Percentiles rank a stretch among this genome's conserved stretches.
phyloP scores from a whole-genome alignment of 2,113 vertebrate species.

The Megaceryle maxima region DNA sequence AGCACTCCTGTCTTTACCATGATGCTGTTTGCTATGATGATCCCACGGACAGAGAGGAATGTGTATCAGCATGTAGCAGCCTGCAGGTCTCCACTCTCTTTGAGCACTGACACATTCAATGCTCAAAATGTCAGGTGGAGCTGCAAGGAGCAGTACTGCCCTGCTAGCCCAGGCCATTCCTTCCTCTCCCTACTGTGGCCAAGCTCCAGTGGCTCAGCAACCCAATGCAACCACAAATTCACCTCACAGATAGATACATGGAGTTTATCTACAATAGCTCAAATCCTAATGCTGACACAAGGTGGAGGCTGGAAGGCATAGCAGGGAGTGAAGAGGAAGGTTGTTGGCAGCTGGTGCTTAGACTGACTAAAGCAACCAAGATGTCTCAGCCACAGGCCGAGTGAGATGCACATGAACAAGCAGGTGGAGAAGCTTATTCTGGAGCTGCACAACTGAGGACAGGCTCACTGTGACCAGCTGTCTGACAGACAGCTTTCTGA shows the following conservation, averaged over 20 bases:
- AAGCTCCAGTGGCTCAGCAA: not conserved
- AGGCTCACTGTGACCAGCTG: not conserved
- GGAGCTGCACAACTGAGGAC: not conserved
- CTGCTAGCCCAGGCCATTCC: not conserved
- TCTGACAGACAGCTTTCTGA: not conserved
- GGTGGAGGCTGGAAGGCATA: not conserved
- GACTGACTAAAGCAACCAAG: not conserved
- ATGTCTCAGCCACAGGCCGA: not conserved
- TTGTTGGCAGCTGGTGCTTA: not conserved
- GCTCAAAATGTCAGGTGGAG: not conserved
- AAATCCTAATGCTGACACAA: not conserved
- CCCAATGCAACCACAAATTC: accelerated
- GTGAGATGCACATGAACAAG: not conserved
- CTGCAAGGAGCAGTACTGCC: not conserved
- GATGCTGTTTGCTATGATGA: not conserved
- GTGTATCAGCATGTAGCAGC: not conserved
- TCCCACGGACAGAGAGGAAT: not conserved
- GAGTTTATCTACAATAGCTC: not conserved
- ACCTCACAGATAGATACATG: not conserved
- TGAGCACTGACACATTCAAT: not conserved
- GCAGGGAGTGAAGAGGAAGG: not conserved
- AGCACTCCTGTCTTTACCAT: accelerated
- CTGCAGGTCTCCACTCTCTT: not conserved
- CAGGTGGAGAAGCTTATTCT: not conserved
- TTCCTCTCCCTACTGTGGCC: not conserved